Evolutionary conservation across 1,140 invertebrate species (phyloP), one percentile per base, ranked within the genome.

Genomic region (Centruroides sculpturatus): DNA sequence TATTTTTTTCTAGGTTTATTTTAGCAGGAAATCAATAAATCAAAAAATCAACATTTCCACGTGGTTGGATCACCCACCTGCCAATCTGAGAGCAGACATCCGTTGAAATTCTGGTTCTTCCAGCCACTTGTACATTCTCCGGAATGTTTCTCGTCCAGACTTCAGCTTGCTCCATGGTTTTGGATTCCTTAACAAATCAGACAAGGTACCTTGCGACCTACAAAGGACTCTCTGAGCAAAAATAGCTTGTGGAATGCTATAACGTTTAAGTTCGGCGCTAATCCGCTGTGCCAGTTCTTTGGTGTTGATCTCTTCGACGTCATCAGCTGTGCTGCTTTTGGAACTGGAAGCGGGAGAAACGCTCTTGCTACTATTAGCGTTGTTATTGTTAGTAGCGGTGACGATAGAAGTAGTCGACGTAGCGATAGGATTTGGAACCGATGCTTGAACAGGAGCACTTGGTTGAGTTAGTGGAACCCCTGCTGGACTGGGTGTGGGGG

Each of bases 121-220:
- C 36, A 99, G 83, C 97, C 97, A 99, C 77, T 99, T 99, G 84
- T 92, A 97, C 97, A 99, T 99, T 66, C 96, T 77, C 59, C 96
- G 82, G 76, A 99, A 99, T 23, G 97, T 99, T 79, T 99, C 97
- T 36, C 97, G 78, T 13, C 97, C 97, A 35, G 93, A 98, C 78
- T 99, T 99, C 62, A 99, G 82, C 76, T 99, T 99, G 62, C 93
- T 97, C 97, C 97, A 99, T 13, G 97, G 97, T 77, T 99, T 99
- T 3, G 96, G 97, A 73, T 99, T 99, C 61, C 97, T 79, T 50
- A 99, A 78, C 46, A 99, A 78, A 77, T 99, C 96, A 60, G 91
- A 96, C 10, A 99, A 82, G 9, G 97, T 99, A 41, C 96, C 96
- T 77, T 99, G 96, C 55, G 93, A 98, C 57, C 96, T 81, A 75